Evolutionary conservation across 2,797 vertebrate genomes (phyloP), one percentile per base, ranked within the genome.

Genomic region (Channallabes apus): DNA sequence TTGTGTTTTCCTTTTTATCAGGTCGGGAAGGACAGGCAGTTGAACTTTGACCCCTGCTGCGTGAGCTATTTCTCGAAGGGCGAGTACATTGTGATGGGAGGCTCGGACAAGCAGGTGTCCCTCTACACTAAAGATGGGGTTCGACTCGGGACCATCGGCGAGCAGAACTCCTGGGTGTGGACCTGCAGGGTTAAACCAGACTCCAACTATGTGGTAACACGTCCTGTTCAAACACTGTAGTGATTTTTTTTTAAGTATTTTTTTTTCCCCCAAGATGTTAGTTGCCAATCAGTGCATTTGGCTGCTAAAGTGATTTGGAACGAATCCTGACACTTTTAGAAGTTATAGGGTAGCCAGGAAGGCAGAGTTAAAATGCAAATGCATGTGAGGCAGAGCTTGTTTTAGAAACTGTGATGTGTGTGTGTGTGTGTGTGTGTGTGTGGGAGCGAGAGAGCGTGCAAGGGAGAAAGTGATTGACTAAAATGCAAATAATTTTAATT

Each of bases 11-110:
- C 68, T 27, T 2, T 51, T 20, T 7, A 1, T 78, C 77, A 99
- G 98, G 94, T 99, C 87, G 97, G 97, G 86, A 99, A 97, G 93
- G 98, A 99, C 92, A 95, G 95, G 86, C 86, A 89, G 32, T 94
- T 99, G 85, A 96, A 91, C 91, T 99, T 97, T 91, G 97, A 99
- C 92, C 98, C 98, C 0, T 99, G 98, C 93, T 99, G 98, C 51
- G 89, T 99, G 89, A 98, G 96, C 93, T 99, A 98, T 93, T 99
- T 99, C 89, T 97, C 96, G 6, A 99, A 99, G 93, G 98, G 98
- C 82, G 98, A 99, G 89, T 99, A 99, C 85, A 95, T 99, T 51
- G 91, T 99, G 86, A 93, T 98, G 93, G 96, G 98, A 5, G 98
- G 98, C 27, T 99, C 98, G 0, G 97, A 99, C 88, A 97, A 96